Base-by-base conservation (phyloP, 2,797 vertebrate genomes). In the Malacoctenus gilli region DNA sequence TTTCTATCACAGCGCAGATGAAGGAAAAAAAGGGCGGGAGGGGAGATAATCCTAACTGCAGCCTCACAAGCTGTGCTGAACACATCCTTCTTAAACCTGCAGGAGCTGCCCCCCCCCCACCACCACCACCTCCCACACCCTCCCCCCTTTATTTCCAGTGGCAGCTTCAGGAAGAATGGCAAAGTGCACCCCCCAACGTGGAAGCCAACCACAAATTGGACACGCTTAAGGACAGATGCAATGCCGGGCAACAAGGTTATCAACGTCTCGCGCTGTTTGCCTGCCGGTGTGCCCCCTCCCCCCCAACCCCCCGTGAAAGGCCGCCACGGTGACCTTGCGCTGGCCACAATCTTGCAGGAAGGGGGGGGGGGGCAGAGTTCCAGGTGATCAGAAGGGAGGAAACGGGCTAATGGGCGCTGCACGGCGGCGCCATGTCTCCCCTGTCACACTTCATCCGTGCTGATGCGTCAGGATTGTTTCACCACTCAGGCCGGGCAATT, bases 381-480 rank as follows among this genome's bases (percentile, higher is more conserved):
- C 52, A 69, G 62, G 50, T 30, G 72, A 78, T 81, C 75, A 94
- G 91, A 92, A 91, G 92, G 89, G 91, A 91, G 94, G 93, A 95
- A 95, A 92, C 92, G 88, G 91, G 85, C 93, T 95, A 95, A 95
- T 95, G 92, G 92, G 90, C 80, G 85, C 89, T 92, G 92, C 91
- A 92, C 92, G 92, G 92, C 86, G 91, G 89, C 81, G 92, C 94
- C 93, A 93, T 94, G 93, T 95, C 94, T 94, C 89, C n/a, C 92
- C 93, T 95, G 95, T 98, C 96, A 96, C 94, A 96, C 93, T 94
- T 94, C 93, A 96, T 98, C 94, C 95, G 93, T 89, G 91, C 94
- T 95, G 94, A 96, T 94, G 91, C 92, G 92, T 93, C 92, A 91
- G 93, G 93, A 94, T 89, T 93, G 93, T 94, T 93, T 72, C 92